A percentile compares a stretch with the other conserved stretches of the same genome.
phyloP scores from a whole-genome alignment of 2,797 vertebrate species.

The Anguilla megastoma region DNA sequence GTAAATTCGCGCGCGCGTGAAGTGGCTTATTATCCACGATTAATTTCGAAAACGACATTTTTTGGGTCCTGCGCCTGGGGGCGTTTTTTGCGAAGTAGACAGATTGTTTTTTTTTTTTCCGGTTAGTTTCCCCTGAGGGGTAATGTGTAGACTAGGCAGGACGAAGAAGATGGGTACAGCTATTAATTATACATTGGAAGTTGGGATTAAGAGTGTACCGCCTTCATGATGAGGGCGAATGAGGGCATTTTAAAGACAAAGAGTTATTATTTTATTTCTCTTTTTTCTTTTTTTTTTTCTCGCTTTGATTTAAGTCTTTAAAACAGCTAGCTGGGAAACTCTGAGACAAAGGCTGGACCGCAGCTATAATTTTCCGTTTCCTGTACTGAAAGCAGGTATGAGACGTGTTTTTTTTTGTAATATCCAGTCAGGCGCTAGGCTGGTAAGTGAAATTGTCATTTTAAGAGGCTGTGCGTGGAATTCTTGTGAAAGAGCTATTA shows the following conservation, averaged over 20 bases:
- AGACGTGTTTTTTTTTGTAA: background rate
- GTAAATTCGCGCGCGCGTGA: background rate
- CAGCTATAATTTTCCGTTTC: background rate
- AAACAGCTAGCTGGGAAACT: background rate
- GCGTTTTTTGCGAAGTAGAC: background rate
- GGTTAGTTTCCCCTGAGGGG: background rate
- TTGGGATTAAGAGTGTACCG: background rate
- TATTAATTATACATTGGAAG: background rate
- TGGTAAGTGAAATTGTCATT: background rate
- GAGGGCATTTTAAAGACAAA: background rate
- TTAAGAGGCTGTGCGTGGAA: conserved; percentile 11
- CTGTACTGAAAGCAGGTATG: background rate
- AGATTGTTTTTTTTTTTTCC: conserved; percentile 27
- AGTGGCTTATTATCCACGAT: background rate
- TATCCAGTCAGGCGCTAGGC: background rate
- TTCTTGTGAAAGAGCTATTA: conserved; percentile 13
- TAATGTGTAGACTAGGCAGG: background rate
- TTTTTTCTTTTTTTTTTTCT: background rate
- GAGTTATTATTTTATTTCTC: too few species aligned
- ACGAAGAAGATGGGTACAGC: background rate
- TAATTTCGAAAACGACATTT: background rate
- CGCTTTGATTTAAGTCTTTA: background rate
- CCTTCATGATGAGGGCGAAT: background rate
- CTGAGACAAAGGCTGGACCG: background rate
- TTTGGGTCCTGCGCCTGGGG: background rate